Conservation (phyloP, 1,140 invertebrate genomes). For the Zophobas morio region DNA sequence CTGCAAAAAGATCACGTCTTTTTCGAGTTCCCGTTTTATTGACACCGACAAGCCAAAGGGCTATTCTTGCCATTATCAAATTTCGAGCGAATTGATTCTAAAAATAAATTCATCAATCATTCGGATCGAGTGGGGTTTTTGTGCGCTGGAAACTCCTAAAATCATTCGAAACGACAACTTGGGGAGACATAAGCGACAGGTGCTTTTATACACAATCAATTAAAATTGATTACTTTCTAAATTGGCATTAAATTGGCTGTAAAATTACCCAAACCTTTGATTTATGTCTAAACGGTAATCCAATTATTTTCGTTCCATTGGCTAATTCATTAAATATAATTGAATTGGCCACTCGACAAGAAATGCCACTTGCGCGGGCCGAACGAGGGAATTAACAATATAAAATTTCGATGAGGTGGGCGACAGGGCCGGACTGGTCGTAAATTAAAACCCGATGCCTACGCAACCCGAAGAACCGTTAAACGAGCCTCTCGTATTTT, state of each 20-base stretch:
- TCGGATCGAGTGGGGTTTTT: conserved; percentile 4
- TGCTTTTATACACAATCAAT: conserved; percentile 29
- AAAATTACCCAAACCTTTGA: conserved; percentile 36
- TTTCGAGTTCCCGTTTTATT: neutral
- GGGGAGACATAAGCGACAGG: conserved; percentile 21
- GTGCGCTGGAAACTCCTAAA: neutral
- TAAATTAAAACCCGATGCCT: too few species aligned
- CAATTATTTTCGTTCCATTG: conserved; percentile 42
- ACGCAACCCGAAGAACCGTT: too few species aligned
- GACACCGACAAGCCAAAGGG: neutral
- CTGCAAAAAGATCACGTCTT: too few species aligned
- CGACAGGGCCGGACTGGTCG: too few species aligned
- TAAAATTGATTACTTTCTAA: conserved; percentile 40
- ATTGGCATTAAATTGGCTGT: conserved; percentile 28
- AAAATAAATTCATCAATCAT: conserved; percentile 17
- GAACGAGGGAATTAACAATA: too few species aligned
- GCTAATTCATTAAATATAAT: conserved; percentile 18
- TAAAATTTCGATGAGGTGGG: too few species aligned
- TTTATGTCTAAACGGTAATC: conserved; percentile 38
- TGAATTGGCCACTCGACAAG: conserved; percentile 28
- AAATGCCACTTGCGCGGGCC: conserved; percentile 11
- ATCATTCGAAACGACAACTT: conserved; percentile 2
- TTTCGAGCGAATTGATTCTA: conserved; percentile 6
- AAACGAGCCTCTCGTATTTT: too few species aligned
- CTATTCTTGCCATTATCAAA: neutral